phyloP scores from a whole-genome alignment of 2,797 vertebrate genomes.

The Sebastes jordani region DNA sequence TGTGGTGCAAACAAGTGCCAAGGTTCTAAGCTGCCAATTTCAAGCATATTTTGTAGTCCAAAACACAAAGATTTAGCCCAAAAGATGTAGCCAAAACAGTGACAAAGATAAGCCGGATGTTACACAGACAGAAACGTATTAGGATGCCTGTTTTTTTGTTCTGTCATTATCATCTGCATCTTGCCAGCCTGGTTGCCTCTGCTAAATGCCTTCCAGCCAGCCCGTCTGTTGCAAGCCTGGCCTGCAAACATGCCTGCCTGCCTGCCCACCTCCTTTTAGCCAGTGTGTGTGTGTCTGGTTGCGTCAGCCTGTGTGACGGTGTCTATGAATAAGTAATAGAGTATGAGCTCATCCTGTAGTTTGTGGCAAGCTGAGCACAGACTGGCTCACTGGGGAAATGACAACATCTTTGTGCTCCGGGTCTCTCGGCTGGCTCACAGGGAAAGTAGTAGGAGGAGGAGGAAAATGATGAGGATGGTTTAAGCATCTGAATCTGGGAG shows the following conservation, averaged over 20 bases:
- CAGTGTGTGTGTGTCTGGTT: constrained; percentile 34
- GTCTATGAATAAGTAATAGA: constrained; percentile 74
- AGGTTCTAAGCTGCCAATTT: background rate
- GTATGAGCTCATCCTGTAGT: constrained; percentile 74
- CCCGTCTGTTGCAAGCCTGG: constrained; percentile 12
- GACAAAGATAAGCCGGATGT: background rate
- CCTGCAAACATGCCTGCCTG: background rate
- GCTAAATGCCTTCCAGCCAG: background rate
- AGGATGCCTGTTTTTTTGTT: background rate
- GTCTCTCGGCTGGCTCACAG: constrained; percentile 3
- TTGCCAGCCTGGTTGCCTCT: background rate
- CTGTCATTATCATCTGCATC: background rate
- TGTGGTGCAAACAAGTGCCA: background rate
- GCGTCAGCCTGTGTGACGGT: constrained; percentile 59
- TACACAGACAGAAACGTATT: background rate
- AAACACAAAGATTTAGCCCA: background rate
- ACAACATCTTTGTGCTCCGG: constrained; percentile 54
- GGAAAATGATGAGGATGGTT: constrained; percentile 11
- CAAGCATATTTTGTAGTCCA: background rate
- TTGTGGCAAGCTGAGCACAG: constrained; percentile 54
- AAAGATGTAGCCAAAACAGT: background rate
- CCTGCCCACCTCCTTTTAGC: constrained; percentile 38
- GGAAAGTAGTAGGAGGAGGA: constrained; percentile 17
- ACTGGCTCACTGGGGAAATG: constrained; percentile 61
- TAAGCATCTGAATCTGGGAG: constrained; percentile 1